These are phyloP conservation scores for Eutrigla gurnardus DNA, from an alignment of 2,797 vertebrate species.

Conservation along the genomic window DNA sequence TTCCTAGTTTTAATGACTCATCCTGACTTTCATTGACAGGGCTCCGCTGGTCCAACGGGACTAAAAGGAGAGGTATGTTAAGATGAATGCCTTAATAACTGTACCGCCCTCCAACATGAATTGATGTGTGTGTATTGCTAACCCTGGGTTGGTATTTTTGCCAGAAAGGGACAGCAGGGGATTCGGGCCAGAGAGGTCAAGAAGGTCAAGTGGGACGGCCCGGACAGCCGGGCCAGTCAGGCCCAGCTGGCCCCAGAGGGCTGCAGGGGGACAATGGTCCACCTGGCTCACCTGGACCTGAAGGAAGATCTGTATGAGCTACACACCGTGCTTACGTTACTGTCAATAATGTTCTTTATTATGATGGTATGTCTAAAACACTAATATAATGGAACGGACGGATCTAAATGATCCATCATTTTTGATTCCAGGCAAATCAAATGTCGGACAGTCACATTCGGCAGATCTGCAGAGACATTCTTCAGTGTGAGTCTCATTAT, in stretches of 20 bases:
- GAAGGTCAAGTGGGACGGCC: conserved; percentile 89
- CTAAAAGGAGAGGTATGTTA: conserved; percentile 90
- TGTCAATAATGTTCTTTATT: neutral
- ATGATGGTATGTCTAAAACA: conserved; percentile 3
- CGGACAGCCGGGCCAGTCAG: conserved; percentile 87
- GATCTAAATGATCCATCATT: conserved; percentile 14
- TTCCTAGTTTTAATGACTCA: conserved; percentile 7
- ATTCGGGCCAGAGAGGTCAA: conserved; percentile 87
- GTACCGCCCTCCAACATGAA: neutral
- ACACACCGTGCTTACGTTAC: conserved; percentile 8
- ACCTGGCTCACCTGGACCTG: conserved; percentile 84
- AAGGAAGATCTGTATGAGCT: conserved; percentile 91
- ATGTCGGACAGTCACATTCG: conserved; percentile 93
- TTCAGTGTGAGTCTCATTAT: conserved; percentile 88
- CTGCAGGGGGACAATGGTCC: conserved; percentile 86
- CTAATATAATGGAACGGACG: neutral
- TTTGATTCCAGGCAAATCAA: conserved; percentile 84
- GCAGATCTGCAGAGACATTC: conserved; percentile 93
- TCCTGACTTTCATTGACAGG: conserved; percentile 83
- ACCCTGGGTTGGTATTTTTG: conserved; percentile 74
- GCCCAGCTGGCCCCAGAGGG: conserved; percentile 88
- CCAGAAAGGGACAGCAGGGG: conserved; percentile 94
- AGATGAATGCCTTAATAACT: conserved; percentile 35
- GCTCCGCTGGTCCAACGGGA: conserved; percentile 85
- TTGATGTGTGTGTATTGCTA: conserved; percentile 47